phyloP scores from a whole-genome alignment of 2,888 invertebrate species.

The Aporophyla lueneburgensis region DNA sequence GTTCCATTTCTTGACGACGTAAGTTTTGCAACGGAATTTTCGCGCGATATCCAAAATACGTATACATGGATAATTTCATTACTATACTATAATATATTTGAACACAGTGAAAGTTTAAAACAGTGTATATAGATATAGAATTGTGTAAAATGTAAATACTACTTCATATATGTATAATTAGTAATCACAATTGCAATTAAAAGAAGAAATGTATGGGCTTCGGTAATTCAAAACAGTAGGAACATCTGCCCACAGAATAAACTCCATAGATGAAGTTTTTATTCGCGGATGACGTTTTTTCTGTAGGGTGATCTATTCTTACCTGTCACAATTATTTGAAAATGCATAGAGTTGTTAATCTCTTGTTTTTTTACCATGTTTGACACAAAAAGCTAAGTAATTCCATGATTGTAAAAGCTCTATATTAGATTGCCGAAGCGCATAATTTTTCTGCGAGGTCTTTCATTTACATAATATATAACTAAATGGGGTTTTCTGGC shows the following conservation, averaged over 20 bases:
- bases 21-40: not conserved
- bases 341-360: not conserved
- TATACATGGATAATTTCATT: not conserved
- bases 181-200: not conserved
- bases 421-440: not conserved
- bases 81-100: not conserved
- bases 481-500: not conserved
- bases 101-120: not conserved
- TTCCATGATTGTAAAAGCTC: not conserved
- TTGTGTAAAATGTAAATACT: constrained; percentile 13
- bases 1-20: not conserved
- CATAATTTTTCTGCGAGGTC: not conserved
- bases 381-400: not conserved
- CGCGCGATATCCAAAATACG: not conserved
- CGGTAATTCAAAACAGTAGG: not conserved
- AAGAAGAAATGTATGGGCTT: not conserved
- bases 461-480: not conserved
- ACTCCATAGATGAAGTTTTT: no score
- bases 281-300: not conserved
- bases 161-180: not conserved
- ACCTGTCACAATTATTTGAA: not conserved
- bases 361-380: not conserved
- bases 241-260: not conserved
- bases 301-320: not conserved
- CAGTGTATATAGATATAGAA: constrained; percentile 9